Evolutionary conservation across 2,888 invertebrate genomes (phyloP).

Genomic region (Phaedon cochleariae): DNA sequence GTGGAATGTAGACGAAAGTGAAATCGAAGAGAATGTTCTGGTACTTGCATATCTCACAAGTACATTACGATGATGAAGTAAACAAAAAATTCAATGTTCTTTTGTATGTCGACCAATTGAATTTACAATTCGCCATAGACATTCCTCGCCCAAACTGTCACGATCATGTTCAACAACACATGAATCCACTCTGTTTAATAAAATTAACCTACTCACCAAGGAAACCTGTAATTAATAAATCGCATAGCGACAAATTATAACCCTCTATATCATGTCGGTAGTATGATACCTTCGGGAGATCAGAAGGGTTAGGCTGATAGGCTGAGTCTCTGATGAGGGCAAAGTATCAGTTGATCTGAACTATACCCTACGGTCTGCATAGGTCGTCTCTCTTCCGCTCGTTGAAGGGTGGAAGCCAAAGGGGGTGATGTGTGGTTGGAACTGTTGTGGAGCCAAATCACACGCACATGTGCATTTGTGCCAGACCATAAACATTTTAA

Average conservation of each 20-base stretch:
- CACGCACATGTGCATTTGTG: slow-evolving; percentile 52
- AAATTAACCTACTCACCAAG: slow-evolving; percentile 45
- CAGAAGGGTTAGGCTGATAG: slow-evolving; percentile 54
- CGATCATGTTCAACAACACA: slow-evolving; percentile 22
- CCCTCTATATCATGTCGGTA: slow-evolving; percentile 56
- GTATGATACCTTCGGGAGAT: slow-evolving; percentile 55
- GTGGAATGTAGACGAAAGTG: too few species aligned
- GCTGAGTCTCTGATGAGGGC: slow-evolving; percentile 37
- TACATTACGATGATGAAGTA: not conserved
- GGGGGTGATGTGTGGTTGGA: not conserved
- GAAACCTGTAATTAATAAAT: slow-evolving; percentile 59
- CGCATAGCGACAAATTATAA: slow-evolving; percentile 57
- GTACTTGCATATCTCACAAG: too few species aligned
- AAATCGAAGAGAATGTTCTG: too few species aligned
- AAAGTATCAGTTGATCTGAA: slow-evolving; percentile 5
- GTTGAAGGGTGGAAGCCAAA: slow-evolving; percentile 6
- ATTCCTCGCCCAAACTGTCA: not conserved
- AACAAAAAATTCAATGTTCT: not conserved
- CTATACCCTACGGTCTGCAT: too few species aligned
- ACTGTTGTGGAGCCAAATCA: slow-evolving; percentile 44
- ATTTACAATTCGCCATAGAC: too few species aligned
- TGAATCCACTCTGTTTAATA: slow-evolving; percentile 39
- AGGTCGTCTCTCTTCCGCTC: not conserved
- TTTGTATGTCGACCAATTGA: not conserved
- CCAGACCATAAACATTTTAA: slow-evolving; percentile 54